Evolutionary conservation across 1,140 invertebrate species (phyloP).

Genomic region (Dreissena polymorpha): DNA sequence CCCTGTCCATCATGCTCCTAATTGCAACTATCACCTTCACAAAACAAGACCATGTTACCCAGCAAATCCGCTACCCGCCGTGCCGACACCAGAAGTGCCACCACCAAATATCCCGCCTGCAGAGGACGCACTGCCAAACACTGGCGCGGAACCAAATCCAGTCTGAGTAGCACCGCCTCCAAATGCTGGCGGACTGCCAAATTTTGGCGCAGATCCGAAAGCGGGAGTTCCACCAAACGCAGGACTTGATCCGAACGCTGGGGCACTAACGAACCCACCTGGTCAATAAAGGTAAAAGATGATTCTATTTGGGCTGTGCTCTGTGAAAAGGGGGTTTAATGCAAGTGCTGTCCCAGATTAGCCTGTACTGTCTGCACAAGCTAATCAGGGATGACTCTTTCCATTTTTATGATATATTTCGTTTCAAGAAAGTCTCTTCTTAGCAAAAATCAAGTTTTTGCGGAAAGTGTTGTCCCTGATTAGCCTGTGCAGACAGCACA

Average conservation of each 20-base stretch:
- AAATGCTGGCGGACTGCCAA: slow-evolving; percentile 58
- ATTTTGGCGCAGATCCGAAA: slow-evolving; percentile 61
- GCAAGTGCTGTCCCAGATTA: too few relatives aligned
- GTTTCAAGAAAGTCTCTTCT: too few relatives aligned
- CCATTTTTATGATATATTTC: too few relatives aligned
- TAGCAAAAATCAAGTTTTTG: too few relatives aligned
- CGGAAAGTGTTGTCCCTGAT: too few relatives aligned
- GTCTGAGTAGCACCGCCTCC: slow-evolving; percentile 48
- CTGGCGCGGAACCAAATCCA: slow-evolving; percentile 58
- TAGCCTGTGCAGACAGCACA: too few relatives aligned
- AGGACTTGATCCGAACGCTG: slow-evolving; percentile 63
- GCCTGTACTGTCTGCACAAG: too few relatives aligned
- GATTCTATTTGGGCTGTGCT: too few relatives aligned
- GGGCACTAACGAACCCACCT: slow-evolving; percentile 60
- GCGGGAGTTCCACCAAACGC: slow-evolving; percentile 64
- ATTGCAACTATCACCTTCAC: too few relatives aligned
- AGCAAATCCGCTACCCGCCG: slow-evolving; percentile 57
- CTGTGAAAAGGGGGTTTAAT: too few relatives aligned
- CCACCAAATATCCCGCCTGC: slow-evolving; percentile 42
- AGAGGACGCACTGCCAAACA: slow-evolving; percentile 54
- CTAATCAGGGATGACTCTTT: too few relatives aligned
- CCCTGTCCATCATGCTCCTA: too few relatives aligned
- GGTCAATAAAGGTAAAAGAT: not conserved
- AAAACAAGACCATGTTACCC: slow-evolving; percentile 40
- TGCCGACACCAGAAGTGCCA: slow-evolving; percentile 40